Conservation (phyloP, 1,140 invertebrate genomes). For the Ruditapes philippinarum region DNA sequence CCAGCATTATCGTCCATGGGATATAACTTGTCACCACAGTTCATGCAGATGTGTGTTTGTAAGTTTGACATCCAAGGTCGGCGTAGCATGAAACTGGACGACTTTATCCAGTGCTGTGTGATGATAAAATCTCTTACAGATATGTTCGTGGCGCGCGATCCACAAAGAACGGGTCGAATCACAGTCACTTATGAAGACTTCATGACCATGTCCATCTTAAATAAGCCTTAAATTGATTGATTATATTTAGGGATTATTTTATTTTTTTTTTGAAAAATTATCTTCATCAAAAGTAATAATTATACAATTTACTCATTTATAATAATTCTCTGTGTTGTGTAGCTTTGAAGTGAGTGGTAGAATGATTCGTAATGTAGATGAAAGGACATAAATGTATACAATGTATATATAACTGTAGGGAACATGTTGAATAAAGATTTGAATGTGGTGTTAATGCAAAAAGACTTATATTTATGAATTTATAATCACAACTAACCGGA, state of each 20-base stretch:
- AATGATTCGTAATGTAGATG: too few species aligned
- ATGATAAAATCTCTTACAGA: constrained; percentile 95
- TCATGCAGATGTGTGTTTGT: constrained; percentile 91
- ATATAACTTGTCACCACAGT: constrained; percentile 93
- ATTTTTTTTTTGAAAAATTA: background rate
- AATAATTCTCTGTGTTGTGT: too few species aligned
- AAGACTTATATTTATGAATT: too few species aligned
- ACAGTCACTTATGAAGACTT: constrained; percentile 96
- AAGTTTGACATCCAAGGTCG: constrained; percentile 89
- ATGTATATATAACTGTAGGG: too few species aligned
- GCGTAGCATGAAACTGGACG: constrained; percentile 91
- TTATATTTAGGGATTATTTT: background rate
- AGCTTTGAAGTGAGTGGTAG: too few species aligned
- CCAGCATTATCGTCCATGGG: constrained; percentile 95
- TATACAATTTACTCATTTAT: too few species aligned
- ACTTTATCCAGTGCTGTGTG: constrained; percentile 95
- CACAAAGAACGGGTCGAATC: constrained; percentile 92
- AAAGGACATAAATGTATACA: too few species aligned
- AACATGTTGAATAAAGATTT: too few species aligned
- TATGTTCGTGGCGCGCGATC: constrained; percentile 93
- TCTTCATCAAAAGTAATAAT: too few species aligned
- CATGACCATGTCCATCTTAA: constrained; percentile 90
- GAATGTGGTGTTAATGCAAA: too few species aligned
- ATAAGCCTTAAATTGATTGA: constrained; percentile 75
- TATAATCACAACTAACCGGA: too few species aligned